phyloP scores from a whole-genome alignment of 1,140 invertebrate genomes.

The Aphidius ervi region DNA sequence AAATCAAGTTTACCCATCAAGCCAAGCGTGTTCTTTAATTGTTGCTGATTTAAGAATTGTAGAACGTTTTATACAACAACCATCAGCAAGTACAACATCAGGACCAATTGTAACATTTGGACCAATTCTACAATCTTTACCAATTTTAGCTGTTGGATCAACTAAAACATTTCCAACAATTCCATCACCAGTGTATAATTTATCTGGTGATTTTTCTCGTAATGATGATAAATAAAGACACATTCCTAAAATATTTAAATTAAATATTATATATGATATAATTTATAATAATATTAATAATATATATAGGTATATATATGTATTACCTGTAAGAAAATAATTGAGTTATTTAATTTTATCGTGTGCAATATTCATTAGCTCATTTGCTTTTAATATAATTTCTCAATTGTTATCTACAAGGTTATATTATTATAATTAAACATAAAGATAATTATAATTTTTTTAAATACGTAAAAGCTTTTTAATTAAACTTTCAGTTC shows the following conservation, averaged over 20 bases:
- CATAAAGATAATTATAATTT: no score
- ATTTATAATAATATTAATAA: no score
- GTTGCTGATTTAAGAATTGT: conserved; percentile 84
- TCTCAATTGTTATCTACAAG: no score
- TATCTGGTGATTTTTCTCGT: conserved; percentile 69
- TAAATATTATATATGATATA: no score
- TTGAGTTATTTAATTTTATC: no score
- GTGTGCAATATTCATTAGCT: no score
- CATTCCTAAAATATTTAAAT: conserved; percentile 59
- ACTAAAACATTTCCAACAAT: conserved; percentile 90
- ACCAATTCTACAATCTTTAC: conserved; percentile 91
- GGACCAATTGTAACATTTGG: conserved; percentile 98
- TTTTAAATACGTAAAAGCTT: no score
- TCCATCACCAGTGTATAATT: conserved; percentile 67
- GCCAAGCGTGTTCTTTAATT: conserved; percentile 92
- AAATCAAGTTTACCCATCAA: conserved; percentile 78
- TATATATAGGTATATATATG: no score
- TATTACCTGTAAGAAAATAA: no score
- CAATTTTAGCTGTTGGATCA: conserved; percentile 89
- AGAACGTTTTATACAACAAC: conserved; percentile 89
- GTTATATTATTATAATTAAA: no score
- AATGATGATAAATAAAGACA: conserved; percentile 79
- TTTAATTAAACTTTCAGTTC: no score
- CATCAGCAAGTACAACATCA: conserved; percentile 91
- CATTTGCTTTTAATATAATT: no score